Percentiles rank a stretch among this genome's conserved stretches.
Conservation (phyloP, 1,140 invertebrate species). For the Myzus persicae region DNA sequence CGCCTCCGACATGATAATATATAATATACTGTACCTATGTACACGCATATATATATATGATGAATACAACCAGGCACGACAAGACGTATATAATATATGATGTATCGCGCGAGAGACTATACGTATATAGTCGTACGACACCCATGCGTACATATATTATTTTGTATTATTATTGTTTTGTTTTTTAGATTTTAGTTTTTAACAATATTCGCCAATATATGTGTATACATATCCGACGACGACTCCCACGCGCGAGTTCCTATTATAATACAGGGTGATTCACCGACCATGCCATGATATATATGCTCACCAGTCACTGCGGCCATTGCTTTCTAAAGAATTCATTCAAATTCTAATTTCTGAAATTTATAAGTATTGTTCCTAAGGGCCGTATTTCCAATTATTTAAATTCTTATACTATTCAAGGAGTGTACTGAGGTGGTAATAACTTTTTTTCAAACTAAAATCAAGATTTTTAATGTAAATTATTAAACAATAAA, state of each 20-base stretch:
- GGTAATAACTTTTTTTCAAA: too few species aligned
- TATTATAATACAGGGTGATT: neutral
- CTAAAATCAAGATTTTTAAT: neutral
- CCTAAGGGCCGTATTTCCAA: neutral
- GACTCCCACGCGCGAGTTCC: neutral
- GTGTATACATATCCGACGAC: neutral
- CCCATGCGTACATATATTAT: slow-evolving; percentile 14
- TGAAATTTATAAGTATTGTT: neutral
- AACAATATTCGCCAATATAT: neutral
- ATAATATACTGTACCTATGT: neutral
- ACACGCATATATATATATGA: neutral
- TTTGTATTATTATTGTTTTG: slow-evolving; percentile 12
- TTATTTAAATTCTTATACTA: neutral
- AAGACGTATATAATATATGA: neutral
- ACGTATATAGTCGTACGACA: neutral
- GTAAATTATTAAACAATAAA: neutral
- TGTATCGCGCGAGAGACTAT: neutral
- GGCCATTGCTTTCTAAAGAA: neutral
- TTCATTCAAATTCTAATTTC: neutral
- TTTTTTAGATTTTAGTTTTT: slow-evolving; percentile 11
- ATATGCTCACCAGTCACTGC: too few species aligned
- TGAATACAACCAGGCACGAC: slow-evolving; percentile 4
- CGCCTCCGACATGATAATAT: slow-evolving; percentile 12
- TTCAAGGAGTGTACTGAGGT: neutral
- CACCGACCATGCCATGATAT: neutral